Base-by-base conservation (phyloP, 2,797 vertebrate genomes). In the Amblyopsis hoosieri region DNA sequence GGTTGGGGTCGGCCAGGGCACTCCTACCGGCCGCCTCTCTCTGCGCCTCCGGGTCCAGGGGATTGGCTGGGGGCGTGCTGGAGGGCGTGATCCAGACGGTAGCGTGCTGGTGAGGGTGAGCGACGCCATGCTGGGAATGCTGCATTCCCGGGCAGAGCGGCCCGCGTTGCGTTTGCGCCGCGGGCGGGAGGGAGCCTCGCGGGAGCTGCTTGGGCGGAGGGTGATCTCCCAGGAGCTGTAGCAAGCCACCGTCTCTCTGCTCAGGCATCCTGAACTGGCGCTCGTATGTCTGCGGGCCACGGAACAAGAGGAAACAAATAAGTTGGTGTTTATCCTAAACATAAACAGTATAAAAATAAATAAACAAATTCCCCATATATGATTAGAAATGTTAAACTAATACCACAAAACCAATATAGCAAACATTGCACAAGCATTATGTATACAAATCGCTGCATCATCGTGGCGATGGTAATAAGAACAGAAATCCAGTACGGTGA, bases 131-230 rank as follows among this genome's bases (percentile, higher is more conserved):
- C 45, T 88, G 88, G 72, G 86, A 85, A 50, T 87, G 88, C 51
- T 85, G 85, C 2, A 74, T 23, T 37, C 33, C 33, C 33, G 33
- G 33, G 33, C 33, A 37, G 67, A 78, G 83, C 31, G 66, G 47
- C 23, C 3, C 23, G 66, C 87, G 84, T 56, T 85, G 87, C 5
- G 73, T 79, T 63, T 81, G 84, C 70, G 85, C 83, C 17, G 81
- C 56, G 42, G 86, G 74, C 65, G 67, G 82, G 54, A 94, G 91
- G 86, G 91, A 85, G 89, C 89, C 91, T 92, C 95, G 97, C 82
- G 93, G 94, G 94, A 96, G 96, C 91, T 97, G 95, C 91, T 97
- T 97, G 92, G 95, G 94, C 88, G 93, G 96, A 92, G 95, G 91
- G 89, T 93, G 93, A 87, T 98, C 96, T 90, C 93, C 75, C 89